These are phyloP conservation scores for Leptinotarsa rubiginosa DNA, from an alignment of 2,888 invertebrate species.

Conservation along the genomic window DNA sequence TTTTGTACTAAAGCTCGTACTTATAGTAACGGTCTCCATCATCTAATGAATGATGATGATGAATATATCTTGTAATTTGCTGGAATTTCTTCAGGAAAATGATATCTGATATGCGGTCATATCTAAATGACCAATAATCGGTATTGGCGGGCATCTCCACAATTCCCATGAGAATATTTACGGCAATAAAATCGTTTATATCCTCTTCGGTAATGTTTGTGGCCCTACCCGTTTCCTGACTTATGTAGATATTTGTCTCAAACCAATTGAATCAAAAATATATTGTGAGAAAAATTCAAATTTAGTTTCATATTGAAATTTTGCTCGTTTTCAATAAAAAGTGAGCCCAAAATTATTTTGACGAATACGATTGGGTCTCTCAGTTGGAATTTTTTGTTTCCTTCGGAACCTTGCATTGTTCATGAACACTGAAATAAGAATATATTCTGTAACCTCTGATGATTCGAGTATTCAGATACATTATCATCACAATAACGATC, in stretches of 20 bases:
- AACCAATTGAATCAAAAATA: not conserved
- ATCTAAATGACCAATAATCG: constrained; percentile 44
- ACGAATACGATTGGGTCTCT: not conserved
- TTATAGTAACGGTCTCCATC: constrained; percentile 36
- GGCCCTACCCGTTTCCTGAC: not conserved
- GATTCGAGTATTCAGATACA: not conserved
- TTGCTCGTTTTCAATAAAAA: not conserved
- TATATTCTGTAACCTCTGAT: not conserved
- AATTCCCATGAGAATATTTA: constrained; percentile 32
- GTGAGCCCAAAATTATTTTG: not conserved
- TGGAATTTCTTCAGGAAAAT: constrained; percentile 47
- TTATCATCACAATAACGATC: not conserved
- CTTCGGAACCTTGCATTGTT: not conserved
- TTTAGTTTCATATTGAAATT: not conserved
- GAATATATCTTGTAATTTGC: constrained; percentile 38
- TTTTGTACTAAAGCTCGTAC: constrained; percentile 37
- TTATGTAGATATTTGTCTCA: not conserved
- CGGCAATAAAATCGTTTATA: constrained; percentile 26
- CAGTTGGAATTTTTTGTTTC: not conserved
- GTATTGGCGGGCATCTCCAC: constrained; percentile 30
- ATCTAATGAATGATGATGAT: constrained; percentile 30
- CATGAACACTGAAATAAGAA: not conserved
- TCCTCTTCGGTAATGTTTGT: constrained; percentile 3
- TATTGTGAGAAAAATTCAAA: not conserved
- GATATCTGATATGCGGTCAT: constrained; percentile 35